These are phyloP conservation scores for Dryobotodes eremita DNA, from an alignment of 2,888 invertebrate species.

Conservation along the genomic window DNA sequence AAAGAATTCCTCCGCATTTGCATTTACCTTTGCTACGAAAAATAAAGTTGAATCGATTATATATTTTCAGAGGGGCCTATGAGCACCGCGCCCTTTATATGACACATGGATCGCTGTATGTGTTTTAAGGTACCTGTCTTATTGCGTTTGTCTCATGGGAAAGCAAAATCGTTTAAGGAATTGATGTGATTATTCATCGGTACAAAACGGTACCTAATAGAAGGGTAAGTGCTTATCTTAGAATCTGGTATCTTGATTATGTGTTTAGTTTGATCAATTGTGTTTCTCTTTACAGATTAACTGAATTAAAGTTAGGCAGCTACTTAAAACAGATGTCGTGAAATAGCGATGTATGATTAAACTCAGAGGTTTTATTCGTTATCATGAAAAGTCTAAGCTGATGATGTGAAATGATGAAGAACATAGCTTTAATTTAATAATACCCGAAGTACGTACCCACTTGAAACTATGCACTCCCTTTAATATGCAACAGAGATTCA, in stretches of 20 bases:
- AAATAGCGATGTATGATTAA: neutral
- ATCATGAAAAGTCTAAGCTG: neutral
- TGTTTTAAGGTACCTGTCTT: slow-evolving; percentile 2
- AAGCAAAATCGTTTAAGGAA: slow-evolving; percentile 6
- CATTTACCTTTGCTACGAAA: slow-evolving; percentile 71
- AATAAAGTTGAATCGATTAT: slow-evolving; percentile 71
- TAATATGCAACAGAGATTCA: neutral
- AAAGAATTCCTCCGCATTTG: slow-evolving; percentile 72
- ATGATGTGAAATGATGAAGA: too few species aligned
- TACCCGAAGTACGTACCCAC: neutral
- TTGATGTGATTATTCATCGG: slow-evolving; percentile 31
- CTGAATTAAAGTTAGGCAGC: neutral
- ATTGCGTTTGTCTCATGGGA: slow-evolving; percentile 13
- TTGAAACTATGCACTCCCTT: too few species aligned
- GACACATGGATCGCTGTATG: slow-evolving; percentile 2
- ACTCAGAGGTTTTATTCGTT: neutral
- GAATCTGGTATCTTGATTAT: neutral
- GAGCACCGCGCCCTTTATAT: slow-evolving; percentile 7
- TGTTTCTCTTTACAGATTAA: neutral
- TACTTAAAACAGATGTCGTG: neutral
- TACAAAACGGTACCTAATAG: neutral
- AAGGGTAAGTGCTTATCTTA: neutral
- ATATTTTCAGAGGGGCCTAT: slow-evolving; percentile 52
- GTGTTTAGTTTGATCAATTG: neutral
- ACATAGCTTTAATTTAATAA: neutral